These are phyloP conservation scores for Syngnathoides biaculeatus DNA, from an alignment of 2,113 vertebrate genomes.

Conservation along the genomic window DNA sequence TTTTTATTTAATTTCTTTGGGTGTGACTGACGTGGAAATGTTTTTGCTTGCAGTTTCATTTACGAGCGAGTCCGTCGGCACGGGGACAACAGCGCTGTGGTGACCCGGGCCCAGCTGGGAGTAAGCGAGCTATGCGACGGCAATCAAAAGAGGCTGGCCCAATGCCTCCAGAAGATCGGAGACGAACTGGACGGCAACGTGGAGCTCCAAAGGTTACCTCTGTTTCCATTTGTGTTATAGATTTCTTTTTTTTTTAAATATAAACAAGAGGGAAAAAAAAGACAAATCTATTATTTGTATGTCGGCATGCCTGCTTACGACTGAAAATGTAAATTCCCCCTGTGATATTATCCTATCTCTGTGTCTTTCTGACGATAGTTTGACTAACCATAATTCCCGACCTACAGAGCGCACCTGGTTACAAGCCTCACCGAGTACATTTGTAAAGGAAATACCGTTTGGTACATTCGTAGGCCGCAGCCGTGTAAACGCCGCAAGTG, in stretches of 20 bases:
- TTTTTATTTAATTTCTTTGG: background rate
- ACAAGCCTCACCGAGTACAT: too few species aligned
- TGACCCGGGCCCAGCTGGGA: conserved; percentile 63
- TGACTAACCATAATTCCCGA: too few species aligned
- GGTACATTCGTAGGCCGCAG: too few species aligned
- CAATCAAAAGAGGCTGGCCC: conserved; percentile 76
- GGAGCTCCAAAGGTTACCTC: conserved; percentile 78
- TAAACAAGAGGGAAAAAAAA: background rate
- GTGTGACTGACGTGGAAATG: background rate
- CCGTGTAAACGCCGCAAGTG: too few species aligned
- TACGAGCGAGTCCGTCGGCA: conserved; percentile 63
- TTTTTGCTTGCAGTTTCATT: conserved; percentile 63
- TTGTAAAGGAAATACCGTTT: too few species aligned
- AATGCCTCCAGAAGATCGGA: conserved; percentile 84
- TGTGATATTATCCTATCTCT: too few species aligned
- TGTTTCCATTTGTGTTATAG: background rate
- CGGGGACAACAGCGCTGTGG: conserved; percentile 11
- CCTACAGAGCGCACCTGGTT: too few species aligned
- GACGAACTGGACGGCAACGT: conserved; percentile 83
- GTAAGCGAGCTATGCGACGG: conserved; percentile 68
- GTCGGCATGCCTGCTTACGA: too few species aligned
- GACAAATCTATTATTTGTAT: too few species aligned
- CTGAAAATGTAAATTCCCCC: background rate
- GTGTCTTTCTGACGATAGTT: too few species aligned
- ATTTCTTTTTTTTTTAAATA: background rate